phyloP scores from a whole-genome alignment of 2,888 invertebrate genomes.

The Abscondita cerata region DNA sequence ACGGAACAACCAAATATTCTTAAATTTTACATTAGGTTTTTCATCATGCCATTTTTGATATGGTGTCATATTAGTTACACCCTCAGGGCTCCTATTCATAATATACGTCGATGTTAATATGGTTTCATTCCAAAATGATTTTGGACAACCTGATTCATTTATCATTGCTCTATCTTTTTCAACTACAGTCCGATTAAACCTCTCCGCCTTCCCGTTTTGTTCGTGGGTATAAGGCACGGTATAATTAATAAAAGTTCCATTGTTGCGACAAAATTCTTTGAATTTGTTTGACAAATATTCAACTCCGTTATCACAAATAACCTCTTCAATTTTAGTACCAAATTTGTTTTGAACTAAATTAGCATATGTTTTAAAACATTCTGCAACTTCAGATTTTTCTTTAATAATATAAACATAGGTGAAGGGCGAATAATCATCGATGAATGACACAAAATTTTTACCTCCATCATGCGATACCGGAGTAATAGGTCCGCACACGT shows the following conservation, averaged over 20 bases:
- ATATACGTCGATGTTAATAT: conserved; percentile 9
- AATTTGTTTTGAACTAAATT: too few relatives aligned
- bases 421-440: too few relatives aligned
- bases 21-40: conserved; percentile 10
- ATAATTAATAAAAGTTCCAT: conserved; percentile 29
- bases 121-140: conserved; percentile 13
- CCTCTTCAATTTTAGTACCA: too few relatives aligned
- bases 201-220: conserved; percentile 24
- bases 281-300: too few relatives aligned
- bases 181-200: conserved; percentile 12
- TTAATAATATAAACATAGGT: too few relatives aligned
- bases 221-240: conserved; percentile 20
- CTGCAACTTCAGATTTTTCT: too few relatives aligned
- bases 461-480: background rate
- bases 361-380: too few relatives aligned
- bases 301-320: too few relatives aligned
- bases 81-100: conserved; percentile 9
- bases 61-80: conserved; percentile 12
- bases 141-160: conserved; percentile 5
- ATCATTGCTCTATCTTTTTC: conserved; percentile 17
- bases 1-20: conserved; percentile 15
- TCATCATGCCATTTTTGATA: conserved; percentile 10
- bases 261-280: conserved; percentile 12
- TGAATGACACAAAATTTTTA: too few relatives aligned
- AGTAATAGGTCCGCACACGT: too few relatives aligned